These are phyloP conservation scores for Chymomyza fuscimana DNA, from an alignment of 2,888 invertebrate genomes.

Conservation along the genomic window DNA sequence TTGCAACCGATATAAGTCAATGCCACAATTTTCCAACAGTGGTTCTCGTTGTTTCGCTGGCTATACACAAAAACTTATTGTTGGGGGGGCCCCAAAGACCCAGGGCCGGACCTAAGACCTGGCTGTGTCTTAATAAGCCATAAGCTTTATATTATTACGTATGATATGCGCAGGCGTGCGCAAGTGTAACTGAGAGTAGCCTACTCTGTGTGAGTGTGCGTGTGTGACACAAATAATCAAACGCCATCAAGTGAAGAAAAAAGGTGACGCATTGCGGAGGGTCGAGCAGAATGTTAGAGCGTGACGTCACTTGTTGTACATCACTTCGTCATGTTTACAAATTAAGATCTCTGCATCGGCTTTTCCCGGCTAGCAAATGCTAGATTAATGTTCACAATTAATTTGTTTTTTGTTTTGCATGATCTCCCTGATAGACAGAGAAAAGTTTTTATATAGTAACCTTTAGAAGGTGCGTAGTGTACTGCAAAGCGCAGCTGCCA, in stretches of 20 bases:
- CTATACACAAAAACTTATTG: constrained; percentile 38
- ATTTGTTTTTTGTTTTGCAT: too few relatives aligned
- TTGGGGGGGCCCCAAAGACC: neutral
- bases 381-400: too few relatives aligned
- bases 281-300: too few relatives aligned
- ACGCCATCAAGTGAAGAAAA: neutral
- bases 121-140: constrained; percentile 49
- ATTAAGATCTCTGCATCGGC: too few relatives aligned
- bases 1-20: constrained; percentile 48
- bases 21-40: constrained; percentile 30
- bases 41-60: constrained; percentile 11
- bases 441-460: too few relatives aligned
- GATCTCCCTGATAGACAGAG: too few relatives aligned
- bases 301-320: too few relatives aligned
- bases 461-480: too few relatives aligned
- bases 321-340: too few relatives aligned
- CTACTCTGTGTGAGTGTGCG: neutral
- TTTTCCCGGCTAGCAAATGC: too few relatives aligned
- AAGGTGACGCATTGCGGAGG: too few relatives aligned
- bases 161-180: constrained; percentile 24
- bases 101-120: neutral
- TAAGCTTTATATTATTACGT: constrained; percentile 64
- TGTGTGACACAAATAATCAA: neutral
- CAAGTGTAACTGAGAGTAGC: neutral
- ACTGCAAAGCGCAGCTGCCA: too few relatives aligned